These are phyloP conservation scores for Romanogobio albipinnatus DNA, from an alignment of 2,113 vertebrate genomes.

Conservation along the genomic window DNA sequence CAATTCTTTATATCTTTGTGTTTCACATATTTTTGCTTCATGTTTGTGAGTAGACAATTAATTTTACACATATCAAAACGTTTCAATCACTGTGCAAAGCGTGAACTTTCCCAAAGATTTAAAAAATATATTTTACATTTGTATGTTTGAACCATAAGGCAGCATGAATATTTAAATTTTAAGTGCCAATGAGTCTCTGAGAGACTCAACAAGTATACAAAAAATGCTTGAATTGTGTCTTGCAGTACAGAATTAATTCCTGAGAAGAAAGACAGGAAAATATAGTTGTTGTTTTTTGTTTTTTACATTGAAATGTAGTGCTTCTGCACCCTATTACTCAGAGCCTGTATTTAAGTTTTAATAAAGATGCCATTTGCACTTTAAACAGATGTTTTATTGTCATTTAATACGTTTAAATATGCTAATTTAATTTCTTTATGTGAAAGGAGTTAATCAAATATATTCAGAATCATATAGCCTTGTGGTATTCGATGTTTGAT, in stretches of 20 bases:
- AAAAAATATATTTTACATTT: constrained; percentile 5
- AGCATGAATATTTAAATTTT: constrained; percentile 54
- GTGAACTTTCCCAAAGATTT: constrained; percentile 24
- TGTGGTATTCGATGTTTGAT: not conserved
- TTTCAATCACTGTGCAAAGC: constrained; percentile 75
- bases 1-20: not conserved
- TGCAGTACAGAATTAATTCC: not conserved
- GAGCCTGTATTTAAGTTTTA: constrained; percentile 64
- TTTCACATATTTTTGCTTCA: not conserved
- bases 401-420: not conserved
- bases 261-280: not conserved
- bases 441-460: not conserved
- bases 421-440: not conserved
- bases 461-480: not conserved
- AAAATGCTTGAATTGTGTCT: constrained; percentile 13
- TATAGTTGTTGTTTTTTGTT: no score
- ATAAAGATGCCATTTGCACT: constrained; percentile 75
- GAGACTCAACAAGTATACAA: constrained; percentile 40
- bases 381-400: constrained; percentile 35
- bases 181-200: constrained; percentile 50
- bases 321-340: constrained; percentile 58
- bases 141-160: constrained; percentile 45
- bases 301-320: not conserved
- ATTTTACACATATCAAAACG: constrained; percentile 46
- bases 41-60: not conserved